phyloP scores from a whole-genome alignment of 2,888 invertebrate species.

The Lycocerus yunnanus region DNA sequence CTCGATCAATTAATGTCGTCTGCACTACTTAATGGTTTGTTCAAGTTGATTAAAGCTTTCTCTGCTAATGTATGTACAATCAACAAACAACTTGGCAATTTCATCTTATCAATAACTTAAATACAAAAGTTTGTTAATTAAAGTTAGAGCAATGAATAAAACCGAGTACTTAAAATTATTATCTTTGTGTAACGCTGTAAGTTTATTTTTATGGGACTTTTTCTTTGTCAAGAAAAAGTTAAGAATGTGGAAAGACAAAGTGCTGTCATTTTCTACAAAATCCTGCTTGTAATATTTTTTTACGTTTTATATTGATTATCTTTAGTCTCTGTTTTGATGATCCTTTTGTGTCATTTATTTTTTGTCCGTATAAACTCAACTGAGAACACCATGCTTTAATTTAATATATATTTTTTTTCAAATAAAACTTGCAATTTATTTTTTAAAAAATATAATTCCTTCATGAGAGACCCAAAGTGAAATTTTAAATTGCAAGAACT shows the following conservation, averaged over 20 bases:
- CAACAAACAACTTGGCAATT: neutral
- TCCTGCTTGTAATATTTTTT: neutral
- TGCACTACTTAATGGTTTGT: neutral
- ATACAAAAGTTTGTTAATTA: neutral
- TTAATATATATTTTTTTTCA: neutral
- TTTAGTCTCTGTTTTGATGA: neutral
- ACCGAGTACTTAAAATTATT: neutral
- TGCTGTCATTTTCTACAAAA: neutral
- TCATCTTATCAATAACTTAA: neutral
- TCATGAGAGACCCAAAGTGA: neutral
- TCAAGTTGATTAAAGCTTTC: neutral
- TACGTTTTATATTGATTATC: neutral
- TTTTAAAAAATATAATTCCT: neutral
- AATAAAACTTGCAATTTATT: neutral
- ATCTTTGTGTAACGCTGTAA: neutral
- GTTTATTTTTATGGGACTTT: neutral
- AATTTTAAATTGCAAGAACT: neutral
- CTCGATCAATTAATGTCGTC: neutral
- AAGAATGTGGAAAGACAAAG: neutral
- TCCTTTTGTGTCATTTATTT: neutral
- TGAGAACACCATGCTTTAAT: neutral
- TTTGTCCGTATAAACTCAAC: neutral
- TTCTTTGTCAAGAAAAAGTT: neutral
- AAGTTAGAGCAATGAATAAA: neutral
- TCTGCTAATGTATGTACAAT: neutral